Evolutionary conservation across 2,888 invertebrate species (phyloP).

Genomic region (Volucella zonaria): DNA sequence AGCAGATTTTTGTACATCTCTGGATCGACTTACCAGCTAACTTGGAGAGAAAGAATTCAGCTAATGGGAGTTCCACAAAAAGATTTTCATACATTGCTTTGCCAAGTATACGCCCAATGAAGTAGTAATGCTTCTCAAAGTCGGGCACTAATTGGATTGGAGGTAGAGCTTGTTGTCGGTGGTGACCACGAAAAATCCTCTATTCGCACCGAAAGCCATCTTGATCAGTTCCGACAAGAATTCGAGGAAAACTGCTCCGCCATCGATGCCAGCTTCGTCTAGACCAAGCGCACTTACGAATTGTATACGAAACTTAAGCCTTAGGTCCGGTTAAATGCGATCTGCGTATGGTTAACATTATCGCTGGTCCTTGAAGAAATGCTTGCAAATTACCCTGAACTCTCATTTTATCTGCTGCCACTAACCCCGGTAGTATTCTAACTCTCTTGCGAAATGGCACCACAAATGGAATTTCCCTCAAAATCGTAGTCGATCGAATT

Average conservation of each 20-base stretch:
- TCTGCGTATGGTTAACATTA: constrained; percentile 90
- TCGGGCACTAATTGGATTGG: constrained; percentile 96
- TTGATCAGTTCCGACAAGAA: constrained; percentile 96
- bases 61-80: constrained; percentile 96
- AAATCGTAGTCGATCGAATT: constrained; percentile 92
- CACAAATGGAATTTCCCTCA: constrained; percentile 96
- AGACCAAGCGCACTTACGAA: constrained; percentile 94
- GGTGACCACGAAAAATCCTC: constrained; percentile 94
- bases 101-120: constrained; percentile 96
- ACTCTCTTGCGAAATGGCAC: constrained; percentile 96
- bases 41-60: constrained; percentile 97
- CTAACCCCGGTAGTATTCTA: constrained; percentile 90
- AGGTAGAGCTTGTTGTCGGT: constrained; percentile 96
- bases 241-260: constrained; percentile 97
- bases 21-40: constrained; percentile 92
- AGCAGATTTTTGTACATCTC: constrained; percentile 95
- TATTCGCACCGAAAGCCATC: constrained; percentile 97
- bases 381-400: too few species aligned
- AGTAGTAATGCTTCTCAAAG: constrained; percentile 95
- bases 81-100: constrained; percentile 98
- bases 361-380: too few species aligned
- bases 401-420: too few species aligned
- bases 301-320: constrained; percentile 93
- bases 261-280: constrained; percentile 98
- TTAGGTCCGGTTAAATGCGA: constrained; percentile 95